phyloP scores from a whole-genome alignment of 2,113 vertebrate species.

The Gadus chalcogrammus region DNA sequence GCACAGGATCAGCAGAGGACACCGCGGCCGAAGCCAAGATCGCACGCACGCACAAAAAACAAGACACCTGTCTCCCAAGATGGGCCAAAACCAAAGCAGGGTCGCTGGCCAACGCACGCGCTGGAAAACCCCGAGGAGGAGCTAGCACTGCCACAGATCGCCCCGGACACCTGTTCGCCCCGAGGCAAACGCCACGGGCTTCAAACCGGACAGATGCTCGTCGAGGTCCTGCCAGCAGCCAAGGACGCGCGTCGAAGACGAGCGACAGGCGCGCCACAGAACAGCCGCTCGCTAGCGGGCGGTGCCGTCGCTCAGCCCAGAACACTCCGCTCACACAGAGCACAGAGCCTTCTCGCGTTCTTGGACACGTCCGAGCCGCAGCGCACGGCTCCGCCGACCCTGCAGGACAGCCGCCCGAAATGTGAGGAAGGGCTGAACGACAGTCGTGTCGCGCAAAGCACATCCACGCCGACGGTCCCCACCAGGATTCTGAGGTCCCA shows the following conservation, averaged over 20 bases:
- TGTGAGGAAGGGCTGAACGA: not conserved
- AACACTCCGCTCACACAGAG: not conserved
- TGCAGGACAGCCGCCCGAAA: not conserved
- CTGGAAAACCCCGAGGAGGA: not conserved
- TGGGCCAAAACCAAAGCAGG: not conserved
- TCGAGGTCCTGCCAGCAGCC: not conserved
- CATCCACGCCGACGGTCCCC: not conserved
- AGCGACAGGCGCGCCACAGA: not conserved
- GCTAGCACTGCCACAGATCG: not conserved
- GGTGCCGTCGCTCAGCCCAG: not conserved
- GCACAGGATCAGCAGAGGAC: conserved; percentile 63
- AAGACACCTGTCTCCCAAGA: not conserved
- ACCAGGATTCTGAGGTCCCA: conserved; percentile 6
- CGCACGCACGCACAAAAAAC: not conserved
- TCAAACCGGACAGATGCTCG: not conserved
- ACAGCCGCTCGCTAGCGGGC: not conserved
- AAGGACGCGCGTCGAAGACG: not conserved
- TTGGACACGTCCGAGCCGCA: not conserved
- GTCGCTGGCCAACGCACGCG: not conserved
- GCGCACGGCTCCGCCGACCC: not conserved
- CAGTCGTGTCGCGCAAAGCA: not conserved
- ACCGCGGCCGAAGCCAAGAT: conserved; percentile 55
- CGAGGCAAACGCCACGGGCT: not conserved
- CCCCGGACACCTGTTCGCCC: not conserved
- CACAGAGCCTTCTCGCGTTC: not conserved